Conservation (phyloP, 2,888 invertebrate species). For the Lasioglossum pauxillum region DNA sequence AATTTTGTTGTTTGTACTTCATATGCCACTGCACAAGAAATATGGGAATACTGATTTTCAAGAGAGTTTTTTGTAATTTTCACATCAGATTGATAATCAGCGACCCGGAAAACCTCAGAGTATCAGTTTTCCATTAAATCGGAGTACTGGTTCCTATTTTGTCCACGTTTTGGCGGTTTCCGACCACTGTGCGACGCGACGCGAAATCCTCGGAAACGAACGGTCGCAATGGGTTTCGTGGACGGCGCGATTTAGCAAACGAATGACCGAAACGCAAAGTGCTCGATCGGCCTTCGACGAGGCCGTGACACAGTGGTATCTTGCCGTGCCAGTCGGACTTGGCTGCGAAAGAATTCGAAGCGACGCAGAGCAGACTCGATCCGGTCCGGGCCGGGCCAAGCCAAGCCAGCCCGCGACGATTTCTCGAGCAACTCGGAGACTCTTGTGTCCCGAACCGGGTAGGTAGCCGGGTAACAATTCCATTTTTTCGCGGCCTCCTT, state of each 20-base stretch:
- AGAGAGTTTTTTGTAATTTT: too few species aligned
- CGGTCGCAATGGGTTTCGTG: too few species aligned
- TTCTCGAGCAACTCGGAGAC: background rate
- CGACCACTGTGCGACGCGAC: too few species aligned
- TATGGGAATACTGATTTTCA: too few species aligned
- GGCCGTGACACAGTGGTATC: constrained; percentile 42
- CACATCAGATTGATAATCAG: too few species aligned
- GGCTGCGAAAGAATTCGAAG: background rate
- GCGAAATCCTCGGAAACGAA: background rate
- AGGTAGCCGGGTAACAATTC: background rate
- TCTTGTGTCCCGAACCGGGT: background rate
- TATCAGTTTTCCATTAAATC: too few species aligned
- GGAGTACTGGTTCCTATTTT: too few species aligned
- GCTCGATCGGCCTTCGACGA: constrained; percentile 27
- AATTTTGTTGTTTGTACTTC: too few species aligned
- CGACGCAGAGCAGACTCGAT: background rate
- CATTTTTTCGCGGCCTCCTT: constrained; percentile 1
- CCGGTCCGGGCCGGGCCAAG: background rate
- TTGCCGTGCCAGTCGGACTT: constrained; percentile 22
- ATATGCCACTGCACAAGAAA: too few species aligned
- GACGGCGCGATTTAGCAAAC: background rate
- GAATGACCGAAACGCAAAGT: background rate
- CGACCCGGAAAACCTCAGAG: too few species aligned
- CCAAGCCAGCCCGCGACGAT: background rate
- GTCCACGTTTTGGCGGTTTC: too few species aligned